These are phyloP conservation scores for Ailuropoda melanoleuca DNA, from an alignment of 2,113 vertebrate genomes.

Conservation along the genomic window DNA sequence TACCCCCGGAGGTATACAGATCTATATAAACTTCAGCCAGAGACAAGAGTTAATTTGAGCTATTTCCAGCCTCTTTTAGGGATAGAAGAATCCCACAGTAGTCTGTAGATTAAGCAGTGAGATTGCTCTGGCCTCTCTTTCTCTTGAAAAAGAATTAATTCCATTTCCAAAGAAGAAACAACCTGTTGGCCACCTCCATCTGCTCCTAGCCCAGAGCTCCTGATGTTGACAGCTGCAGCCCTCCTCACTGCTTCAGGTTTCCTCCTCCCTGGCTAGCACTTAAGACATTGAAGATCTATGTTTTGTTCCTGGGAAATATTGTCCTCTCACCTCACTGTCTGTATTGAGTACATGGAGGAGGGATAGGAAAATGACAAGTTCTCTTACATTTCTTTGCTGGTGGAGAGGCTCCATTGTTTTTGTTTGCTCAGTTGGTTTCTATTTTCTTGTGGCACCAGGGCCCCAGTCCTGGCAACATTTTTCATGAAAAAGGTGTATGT, in stretches of 20 bases:
- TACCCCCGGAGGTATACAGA: background rate
- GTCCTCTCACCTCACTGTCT: background rate
- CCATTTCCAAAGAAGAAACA: background rate
- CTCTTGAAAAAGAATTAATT: background rate
- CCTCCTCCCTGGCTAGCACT: background rate
- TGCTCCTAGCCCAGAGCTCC: background rate
- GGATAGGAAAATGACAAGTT: background rate
- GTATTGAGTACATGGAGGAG: rapidly evolving
- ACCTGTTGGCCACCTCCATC: too few relatives aligned
- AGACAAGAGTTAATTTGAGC: background rate
- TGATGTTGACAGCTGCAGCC: background rate
- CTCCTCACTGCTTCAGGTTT: background rate
- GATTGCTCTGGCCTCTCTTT: background rate
- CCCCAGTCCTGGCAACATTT: background rate
- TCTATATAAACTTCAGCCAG: background rate
- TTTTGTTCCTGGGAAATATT: background rate
- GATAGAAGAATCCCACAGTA: rapidly evolving
- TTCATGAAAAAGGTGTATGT: background rate
- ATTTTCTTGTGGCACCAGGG: background rate
- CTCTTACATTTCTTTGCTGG: background rate
- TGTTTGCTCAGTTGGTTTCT: background rate
- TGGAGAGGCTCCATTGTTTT: background rate
- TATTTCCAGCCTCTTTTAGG: background rate
- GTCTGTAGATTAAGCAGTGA: background rate
- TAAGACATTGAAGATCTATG: background rate